Base-by-base conservation (phyloP, 2,888 invertebrate genomes). In the Dysmachus trigonus region DNA sequence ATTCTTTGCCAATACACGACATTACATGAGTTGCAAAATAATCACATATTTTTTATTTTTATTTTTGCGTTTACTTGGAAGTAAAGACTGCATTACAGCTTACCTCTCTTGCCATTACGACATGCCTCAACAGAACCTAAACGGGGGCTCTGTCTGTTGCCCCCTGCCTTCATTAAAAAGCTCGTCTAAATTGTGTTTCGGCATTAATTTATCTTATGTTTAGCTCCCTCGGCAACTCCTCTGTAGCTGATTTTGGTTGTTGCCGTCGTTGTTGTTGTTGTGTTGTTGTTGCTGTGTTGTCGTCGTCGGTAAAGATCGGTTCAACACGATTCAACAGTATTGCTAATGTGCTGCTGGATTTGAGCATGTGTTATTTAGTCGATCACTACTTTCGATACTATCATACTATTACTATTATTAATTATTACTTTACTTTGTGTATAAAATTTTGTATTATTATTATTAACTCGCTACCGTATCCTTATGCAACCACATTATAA, bases 71-170 rank as follows among this genome's bases (percentile, higher is more conserved):
- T n/a, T 27, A 76, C 30, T 77, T 41, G 13, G 41, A 38, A 31
- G 41, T 38, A 47, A 77, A 41, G 41, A 41, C 47, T 47, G 41
- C 47, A 77, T 27, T 51, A 77, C 27, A 30, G 89, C 91, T 91
- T 89, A 92, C 92, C 92, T 92, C 92, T 91, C 92, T 92, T 91
- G 92, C 92, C 92, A 92, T 92, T 92, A 92, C 92, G 92, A 91
- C 92, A 92, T 92, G 91, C 90, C 91, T 92, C 92, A 92, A 91
- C 91, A 92, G 91, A 91, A 90, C 91, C 91, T 90, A 90, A 90
- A 90, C 89, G 91, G 90, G 91, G 91, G 92, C 91, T 91, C 91
- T 90, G 91, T 90, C 90, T 90, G 91, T 90, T 91, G 91, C 90
- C 90, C 90, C 88, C 89, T 88, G 88, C 87, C 89, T 88, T 89